phyloP scores from a whole-genome alignment of 2,888 invertebrate species.

The Orthonychiurus folsomi region DNA sequence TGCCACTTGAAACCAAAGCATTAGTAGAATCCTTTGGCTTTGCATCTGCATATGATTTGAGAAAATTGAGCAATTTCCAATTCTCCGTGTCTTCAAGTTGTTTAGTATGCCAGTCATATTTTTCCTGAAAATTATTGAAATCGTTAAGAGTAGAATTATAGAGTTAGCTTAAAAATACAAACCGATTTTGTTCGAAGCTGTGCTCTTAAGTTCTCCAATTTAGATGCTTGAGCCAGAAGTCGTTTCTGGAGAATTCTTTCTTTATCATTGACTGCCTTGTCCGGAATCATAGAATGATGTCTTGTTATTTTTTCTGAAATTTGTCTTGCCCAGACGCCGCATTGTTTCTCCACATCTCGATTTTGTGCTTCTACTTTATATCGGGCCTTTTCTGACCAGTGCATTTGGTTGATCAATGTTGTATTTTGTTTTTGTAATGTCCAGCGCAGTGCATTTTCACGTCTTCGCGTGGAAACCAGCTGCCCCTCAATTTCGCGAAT shows the following conservation, averaged over 20 bases:
- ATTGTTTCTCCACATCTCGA: not conserved
- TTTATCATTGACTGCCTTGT: not conserved
- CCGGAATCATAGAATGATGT: not conserved
- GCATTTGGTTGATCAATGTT: not conserved
- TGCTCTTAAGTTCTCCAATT: not conserved
- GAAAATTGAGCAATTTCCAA: not conserved
- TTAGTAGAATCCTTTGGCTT: too few species aligned
- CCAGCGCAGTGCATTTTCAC: not conserved
- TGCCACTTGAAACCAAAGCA: too few species aligned
- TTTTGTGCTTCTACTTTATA: not conserved
- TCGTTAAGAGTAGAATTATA: too few species aligned
- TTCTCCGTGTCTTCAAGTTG: not conserved
- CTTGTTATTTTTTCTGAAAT: not conserved
- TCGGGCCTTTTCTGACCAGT: not conserved
- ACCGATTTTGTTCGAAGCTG: not conserved
- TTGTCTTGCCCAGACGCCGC: not conserved
- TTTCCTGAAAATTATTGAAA: too few species aligned
- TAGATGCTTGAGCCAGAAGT: not conserved
- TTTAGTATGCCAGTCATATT: not conserved
- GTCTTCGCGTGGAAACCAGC: not conserved
- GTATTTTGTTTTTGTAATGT: not conserved
- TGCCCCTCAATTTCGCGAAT: not conserved
- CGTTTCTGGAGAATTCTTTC: not conserved
- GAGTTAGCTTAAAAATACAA: not conserved
- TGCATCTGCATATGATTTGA: not conserved